Evolutionary conservation across 2,797 vertebrate genomes (phyloP), one percentile per base, ranked within the genome.

Genomic region (Bradypodion ventrale): DNA sequence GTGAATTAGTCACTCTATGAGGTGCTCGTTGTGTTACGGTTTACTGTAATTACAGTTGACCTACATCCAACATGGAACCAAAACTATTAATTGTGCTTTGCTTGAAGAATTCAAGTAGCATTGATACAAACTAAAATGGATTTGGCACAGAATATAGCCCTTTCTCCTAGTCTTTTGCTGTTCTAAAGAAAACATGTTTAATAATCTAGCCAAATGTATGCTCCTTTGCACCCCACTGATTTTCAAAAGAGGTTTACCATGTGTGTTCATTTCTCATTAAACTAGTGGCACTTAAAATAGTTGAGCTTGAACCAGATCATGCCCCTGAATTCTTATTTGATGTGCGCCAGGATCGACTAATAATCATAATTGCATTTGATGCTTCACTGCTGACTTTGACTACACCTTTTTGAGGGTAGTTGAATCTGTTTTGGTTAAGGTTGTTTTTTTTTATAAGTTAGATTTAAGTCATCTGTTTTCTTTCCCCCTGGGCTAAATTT

Each of bases 211-310:
- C 7, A 19, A 44, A 12, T 29, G 25, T 3, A 23, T 32, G 37
- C 7, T 68, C 35, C 42, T 65, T 32, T 60, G 32, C 63, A 35
- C 56, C 25, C 46, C 65, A 44, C 10, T 69, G 46, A 52, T 46
- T 77, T 75, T 68, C 35, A 68, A 12, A 63, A 21, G 25, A 44
- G 32, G 5, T 46, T 75, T 42, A 74, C 29, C 63, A 68, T 68
- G 9, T 35, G 16, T 23, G 13, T 84, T 84, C 59, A 75, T 65
- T 35, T 76, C 70, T 60, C 40, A 60, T 35, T 25, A 85, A 85
- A 46, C 75, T 25, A 75, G 19, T 37, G 32, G 35, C 16, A 75
- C 25, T 52, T 69, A 66, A 79, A 74, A 40, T 65, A 32, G n/a
- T 12, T 46, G 25, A 29, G 42, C 10, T 29, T 69, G 46, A 72